These are phyloP conservation scores for Nothocercus nigrocapillus DNA, from an alignment of 2,113 vertebrate genomes.

Conservation along the genomic window DNA sequence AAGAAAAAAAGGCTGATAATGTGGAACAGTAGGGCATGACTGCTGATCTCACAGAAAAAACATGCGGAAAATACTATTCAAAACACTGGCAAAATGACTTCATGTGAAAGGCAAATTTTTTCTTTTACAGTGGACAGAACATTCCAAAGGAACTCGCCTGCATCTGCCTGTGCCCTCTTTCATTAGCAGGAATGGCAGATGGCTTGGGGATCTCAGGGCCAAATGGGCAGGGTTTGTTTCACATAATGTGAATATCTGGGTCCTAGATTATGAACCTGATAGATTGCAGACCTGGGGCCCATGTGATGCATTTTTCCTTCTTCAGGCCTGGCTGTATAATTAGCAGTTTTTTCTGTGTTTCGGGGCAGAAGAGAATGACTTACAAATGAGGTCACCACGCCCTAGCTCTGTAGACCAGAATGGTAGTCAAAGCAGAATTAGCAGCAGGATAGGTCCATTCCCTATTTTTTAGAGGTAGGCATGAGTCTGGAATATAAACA, in stretches of 20 bases:
- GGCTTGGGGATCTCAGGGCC: neutral
- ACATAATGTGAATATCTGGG: rapidly evolving
- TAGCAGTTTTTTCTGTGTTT: neutral
- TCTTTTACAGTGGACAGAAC: constrained; percentile 34
- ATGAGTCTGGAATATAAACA: neutral
- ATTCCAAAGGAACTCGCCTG: constrained; percentile 15
- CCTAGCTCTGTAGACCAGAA: neutral
- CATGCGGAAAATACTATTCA: constrained; percentile 62
- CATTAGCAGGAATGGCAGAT: neutral
- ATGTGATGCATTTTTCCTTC: neutral
- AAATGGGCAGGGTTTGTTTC: neutral
- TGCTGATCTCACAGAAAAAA: constrained; percentile 69
- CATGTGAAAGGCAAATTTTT: constrained; percentile 58
- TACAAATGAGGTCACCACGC: neutral
- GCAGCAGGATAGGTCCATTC: neutral
- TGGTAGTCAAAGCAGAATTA: neutral
- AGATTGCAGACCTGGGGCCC: neutral
- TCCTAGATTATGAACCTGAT: neutral
- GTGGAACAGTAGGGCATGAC: constrained; percentile 65
- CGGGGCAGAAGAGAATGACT: neutral
- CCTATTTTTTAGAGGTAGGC: neutral
- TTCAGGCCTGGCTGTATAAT: neutral
- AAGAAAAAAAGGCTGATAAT: constrained; percentile 57
- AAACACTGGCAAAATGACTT: constrained; percentile 58
- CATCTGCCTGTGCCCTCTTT: neutral